Evolutionary conservation across 2,113 vertebrate genomes (phyloP), one percentile per base, ranked within the genome.

Genomic region (Herpetotheres cachinnans): DNA sequence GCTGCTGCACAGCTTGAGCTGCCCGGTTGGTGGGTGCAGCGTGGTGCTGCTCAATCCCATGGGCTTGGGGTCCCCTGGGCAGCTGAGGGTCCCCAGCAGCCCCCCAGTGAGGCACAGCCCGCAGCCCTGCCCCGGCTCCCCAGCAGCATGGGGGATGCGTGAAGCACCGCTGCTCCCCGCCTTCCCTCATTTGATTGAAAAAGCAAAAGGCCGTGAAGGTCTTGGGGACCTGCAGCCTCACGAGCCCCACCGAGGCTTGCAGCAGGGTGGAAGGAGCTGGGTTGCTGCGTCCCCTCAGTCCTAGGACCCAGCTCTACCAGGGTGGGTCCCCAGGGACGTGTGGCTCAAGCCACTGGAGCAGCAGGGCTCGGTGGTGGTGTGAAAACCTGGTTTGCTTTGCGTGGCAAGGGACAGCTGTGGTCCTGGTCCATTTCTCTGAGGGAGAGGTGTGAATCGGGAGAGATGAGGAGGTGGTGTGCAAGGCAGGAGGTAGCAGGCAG

Each of bases 361-460:
- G 0, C 0, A 0, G 76, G 65, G 40, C 19, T 30, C 1, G 0
- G 10, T 16, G 63, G 6, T 8, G 0, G 3, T 6, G 38, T 16
- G 24, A 21, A 30, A 69, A 27, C 50, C 27, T 40, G 40, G 9
- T 38, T 59, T 61, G 84, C 22, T 72, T 32, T 65, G 72, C 54
- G 2, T 2, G 7, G 34, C 0, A 13, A 5, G 1, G 66, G 52
- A 6, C 9, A 22, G 21, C 11, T 26, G 54, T 4, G 38, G 29
- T 32, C 49, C 38, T 11, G 1, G 21, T 26, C 17, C 2, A 1
- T 7, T 73, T 17, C 16, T 52, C 58, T 3, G 10, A 19, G 66
- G 0, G 5, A 36, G 54, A 52, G 20, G 13, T 10, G 10, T 1
- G 54, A 65, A 40, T 16, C 6, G 4, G 36, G 42, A 47, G 29